These are phyloP conservation scores for Norana najaformis DNA, from an alignment of 2,888 invertebrate genomes.

Conservation along the genomic window DNA sequence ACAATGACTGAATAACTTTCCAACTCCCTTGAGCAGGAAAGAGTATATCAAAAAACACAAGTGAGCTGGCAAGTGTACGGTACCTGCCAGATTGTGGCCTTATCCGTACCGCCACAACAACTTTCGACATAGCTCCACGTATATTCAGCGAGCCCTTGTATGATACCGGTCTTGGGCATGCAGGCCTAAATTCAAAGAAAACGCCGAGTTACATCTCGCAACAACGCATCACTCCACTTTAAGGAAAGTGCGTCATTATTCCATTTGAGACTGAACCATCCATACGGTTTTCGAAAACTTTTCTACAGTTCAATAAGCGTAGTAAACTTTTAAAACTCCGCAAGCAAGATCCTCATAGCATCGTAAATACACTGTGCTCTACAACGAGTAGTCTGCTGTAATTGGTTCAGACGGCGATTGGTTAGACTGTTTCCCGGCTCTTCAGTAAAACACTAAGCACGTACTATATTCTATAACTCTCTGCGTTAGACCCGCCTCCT, in stretches of 20 bases:
- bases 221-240: neutral
- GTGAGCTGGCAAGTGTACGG: neutral
- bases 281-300: neutral
- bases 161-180: neutral
- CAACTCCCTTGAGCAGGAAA: neutral
- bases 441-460: neutral
- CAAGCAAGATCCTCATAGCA: neutral
- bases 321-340: conserved; percentile 13
- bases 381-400: neutral
- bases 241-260: neutral
- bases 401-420: too few relatives aligned
- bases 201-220: conserved; percentile 1
- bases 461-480: neutral
- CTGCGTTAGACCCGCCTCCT: neutral
- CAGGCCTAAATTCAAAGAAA: neutral
- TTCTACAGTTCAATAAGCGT: neutral
- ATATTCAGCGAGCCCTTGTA: neutral
- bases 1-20: neutral
- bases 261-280: neutral
- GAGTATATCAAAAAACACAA: neutral
- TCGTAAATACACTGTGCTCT: neutral
- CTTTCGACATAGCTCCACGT: conserved; percentile 19
- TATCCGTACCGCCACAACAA: conserved; percentile 20
- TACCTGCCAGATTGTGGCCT: conserved; percentile 21
- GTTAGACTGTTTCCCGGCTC: neutral